A percentile compares a stretch with the other conserved stretches of the same genome.
Conservation (phyloP, 2,113 vertebrate genomes). For the Etheostoma spectabile region DNA sequence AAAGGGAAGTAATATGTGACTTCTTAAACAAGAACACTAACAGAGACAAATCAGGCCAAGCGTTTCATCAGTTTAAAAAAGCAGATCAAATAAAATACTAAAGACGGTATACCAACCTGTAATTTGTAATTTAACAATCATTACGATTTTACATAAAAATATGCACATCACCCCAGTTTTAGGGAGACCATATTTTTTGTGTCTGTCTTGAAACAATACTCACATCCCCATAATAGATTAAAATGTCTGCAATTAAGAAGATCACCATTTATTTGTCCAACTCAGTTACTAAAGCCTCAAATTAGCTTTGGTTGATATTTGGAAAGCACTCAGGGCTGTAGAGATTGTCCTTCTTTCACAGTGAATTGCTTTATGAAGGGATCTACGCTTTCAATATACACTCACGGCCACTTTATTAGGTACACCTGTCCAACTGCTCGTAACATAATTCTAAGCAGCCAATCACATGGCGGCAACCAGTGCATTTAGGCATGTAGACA, state of each 20-base stretch:
- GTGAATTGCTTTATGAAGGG: too few species aligned
- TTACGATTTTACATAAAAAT: not conserved
- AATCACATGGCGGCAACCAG: too few species aligned
- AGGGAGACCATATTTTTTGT: not conserved
- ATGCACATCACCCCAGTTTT: not conserved
- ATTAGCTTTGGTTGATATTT: too few species aligned
- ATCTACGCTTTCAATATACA: too few species aligned
- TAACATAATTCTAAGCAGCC: too few species aligned
- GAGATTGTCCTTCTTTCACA: too few species aligned
- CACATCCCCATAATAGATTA: not conserved
- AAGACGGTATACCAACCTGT: not conserved
- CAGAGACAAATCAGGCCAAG: not conserved
- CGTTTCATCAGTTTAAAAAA: not conserved
- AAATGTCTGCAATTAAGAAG: not conserved
- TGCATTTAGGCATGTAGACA: too few species aligned
- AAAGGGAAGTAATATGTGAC: conserved; percentile 2
- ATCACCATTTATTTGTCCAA: not conserved
- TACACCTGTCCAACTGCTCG: too few species aligned
- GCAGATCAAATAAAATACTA: not conserved
- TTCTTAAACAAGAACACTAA: not conserved
- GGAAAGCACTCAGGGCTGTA: too few species aligned
- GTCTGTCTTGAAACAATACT: not conserved
- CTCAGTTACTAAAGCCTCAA: not conserved
- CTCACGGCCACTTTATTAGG: too few species aligned
- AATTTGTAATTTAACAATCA: not conserved